Evolutionary conservation across 2,888 invertebrate species (phyloP), one percentile per base, ranked within the genome.

Genomic region (Drosophila stalkeri): DNA sequence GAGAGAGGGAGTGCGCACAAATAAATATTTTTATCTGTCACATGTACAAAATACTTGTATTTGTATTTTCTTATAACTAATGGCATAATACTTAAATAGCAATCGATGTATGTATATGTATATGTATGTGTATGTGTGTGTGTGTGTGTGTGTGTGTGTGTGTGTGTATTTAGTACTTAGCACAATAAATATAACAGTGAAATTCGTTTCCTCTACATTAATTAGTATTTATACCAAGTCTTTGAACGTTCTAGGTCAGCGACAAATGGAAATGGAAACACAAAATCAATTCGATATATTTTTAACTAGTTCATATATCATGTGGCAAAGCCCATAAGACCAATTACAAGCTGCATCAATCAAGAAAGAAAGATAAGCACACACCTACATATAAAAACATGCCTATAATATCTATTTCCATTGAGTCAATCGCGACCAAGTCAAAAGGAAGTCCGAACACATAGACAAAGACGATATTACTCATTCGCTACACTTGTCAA

Each of bases 321-420:
- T 76, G 61, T 2, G 52, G 47, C 41, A 67, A 59, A 77, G 81
- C 77, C 51, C 52, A 85, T 88, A 90, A 90, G 86, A n/a, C 90
- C 90, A 90, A 90, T 85, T 82, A 85, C 68, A 80, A 51, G 72
- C 55, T 57, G 80, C 88, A 90, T 90, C 82, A 74, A 85, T 86
- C 90, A 90, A 90, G 74, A 68, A 39, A 54, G 46, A 62, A 49
- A 60, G 54, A 63, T 47, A 46, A 46, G 18, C 2, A 63, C 39
- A 61, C 60, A 62, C n/a, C 60, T 39, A 63, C 16, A 31, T 3
- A 43, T 4, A 33, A 8, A 35, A 8, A 35, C 12, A 14, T 18
- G 60, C 44, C 4, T 5, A 20, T 37, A 12, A 9, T 11, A 27
- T n/a, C 27, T n/a, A 16, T 16, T 63, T 63, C 47, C 47, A 68